These are phyloP conservation scores for Zaprionus lineosus DNA, from an alignment of 2,888 invertebrate genomes.

Conservation along the genomic window DNA sequence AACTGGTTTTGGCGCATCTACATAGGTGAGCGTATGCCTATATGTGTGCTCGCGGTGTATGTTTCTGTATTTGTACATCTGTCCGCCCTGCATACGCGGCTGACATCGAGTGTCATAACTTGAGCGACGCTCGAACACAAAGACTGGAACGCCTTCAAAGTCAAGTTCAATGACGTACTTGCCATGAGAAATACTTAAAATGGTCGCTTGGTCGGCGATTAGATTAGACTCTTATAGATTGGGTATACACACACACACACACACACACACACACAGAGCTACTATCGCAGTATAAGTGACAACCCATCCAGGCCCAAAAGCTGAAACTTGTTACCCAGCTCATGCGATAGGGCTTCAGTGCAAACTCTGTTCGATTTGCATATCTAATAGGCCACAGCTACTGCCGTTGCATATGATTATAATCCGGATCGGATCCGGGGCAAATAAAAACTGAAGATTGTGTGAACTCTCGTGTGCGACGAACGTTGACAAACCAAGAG, in stretches of 20 bases:
- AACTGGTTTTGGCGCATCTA: constrained; percentile 52
- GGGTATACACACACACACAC: constrained; percentile 30
- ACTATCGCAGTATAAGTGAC: too few species aligned
- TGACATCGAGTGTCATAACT: constrained; percentile 65
- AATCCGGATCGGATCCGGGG: constrained; percentile 4
- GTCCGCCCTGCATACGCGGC: constrained; percentile 46
- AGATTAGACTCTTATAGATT: constrained; percentile 47
- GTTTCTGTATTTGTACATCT: constrained; percentile 32
- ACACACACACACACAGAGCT: too few species aligned
- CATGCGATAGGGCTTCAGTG: constrained; percentile 64
- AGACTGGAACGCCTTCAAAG: constrained; percentile 74
- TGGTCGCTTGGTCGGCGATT: constrained; percentile 59
- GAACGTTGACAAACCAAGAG: too few species aligned
- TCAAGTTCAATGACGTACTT: constrained; percentile 74
- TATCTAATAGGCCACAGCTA: constrained; percentile 68
- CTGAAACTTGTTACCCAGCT: constrained; percentile 62
- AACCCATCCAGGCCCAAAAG: constrained; percentile 11
- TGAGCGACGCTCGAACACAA: constrained; percentile 46
- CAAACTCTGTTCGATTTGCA: constrained; percentile 64
- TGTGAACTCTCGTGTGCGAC: constrained; percentile 19
- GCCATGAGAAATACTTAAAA: constrained; percentile 55
- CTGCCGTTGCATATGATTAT: constrained; percentile 54
- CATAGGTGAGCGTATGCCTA: not conserved
- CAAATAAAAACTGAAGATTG: constrained; percentile 15
- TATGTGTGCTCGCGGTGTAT: not conserved